Evolutionary conservation across 2,797 vertebrate genomes (phyloP).

Genomic region (Gymnothorax javanicus): DNA sequence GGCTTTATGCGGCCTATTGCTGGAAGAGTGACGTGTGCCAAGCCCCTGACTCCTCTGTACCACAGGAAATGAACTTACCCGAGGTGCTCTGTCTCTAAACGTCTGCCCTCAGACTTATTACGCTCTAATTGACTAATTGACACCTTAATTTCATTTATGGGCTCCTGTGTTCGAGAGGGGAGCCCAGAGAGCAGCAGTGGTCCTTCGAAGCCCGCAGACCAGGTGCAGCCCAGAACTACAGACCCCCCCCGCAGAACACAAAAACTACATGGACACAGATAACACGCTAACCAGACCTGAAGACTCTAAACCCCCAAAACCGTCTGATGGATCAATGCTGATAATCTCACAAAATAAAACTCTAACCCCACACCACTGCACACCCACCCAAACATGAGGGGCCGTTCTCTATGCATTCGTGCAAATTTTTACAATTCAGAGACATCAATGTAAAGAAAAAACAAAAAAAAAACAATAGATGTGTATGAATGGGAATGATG

Average conservation of each 20-base stretch:
- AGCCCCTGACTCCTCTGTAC: slow-evolving; percentile 71
- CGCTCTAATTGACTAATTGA: slow-evolving; percentile 84
- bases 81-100: slow-evolving; percentile 81
- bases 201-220: slow-evolving; percentile 59
- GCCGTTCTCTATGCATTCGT: background rate
- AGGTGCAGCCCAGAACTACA: slow-evolving; percentile 69
- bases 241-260: slow-evolving; percentile 57
- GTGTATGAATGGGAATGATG: background rate
- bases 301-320: too few relatives aligned
- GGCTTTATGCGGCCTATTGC: slow-evolving; percentile 75
- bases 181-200: slow-evolving; percentile 79
- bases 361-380: background rate
- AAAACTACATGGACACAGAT: slow-evolving; percentile 74
- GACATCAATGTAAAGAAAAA: background rate
- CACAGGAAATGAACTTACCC: slow-evolving; percentile 80
- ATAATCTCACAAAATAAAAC: too few relatives aligned
- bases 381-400: background rate
- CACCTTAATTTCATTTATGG: slow-evolving; percentile 88
- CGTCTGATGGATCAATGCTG: too few relatives aligned
- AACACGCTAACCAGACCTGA: slow-evolving; percentile 75
- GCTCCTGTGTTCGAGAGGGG: slow-evolving; percentile 80
- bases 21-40: slow-evolving; percentile 77
- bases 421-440: background rate
- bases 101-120: slow-evolving; percentile 84
- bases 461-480: background rate